A percentile compares a stretch with the other conserved stretches of the same genome.
phyloP scores from a whole-genome alignment of 2,797 vertebrate genomes.

The Protosalanx chinensis region DNA sequence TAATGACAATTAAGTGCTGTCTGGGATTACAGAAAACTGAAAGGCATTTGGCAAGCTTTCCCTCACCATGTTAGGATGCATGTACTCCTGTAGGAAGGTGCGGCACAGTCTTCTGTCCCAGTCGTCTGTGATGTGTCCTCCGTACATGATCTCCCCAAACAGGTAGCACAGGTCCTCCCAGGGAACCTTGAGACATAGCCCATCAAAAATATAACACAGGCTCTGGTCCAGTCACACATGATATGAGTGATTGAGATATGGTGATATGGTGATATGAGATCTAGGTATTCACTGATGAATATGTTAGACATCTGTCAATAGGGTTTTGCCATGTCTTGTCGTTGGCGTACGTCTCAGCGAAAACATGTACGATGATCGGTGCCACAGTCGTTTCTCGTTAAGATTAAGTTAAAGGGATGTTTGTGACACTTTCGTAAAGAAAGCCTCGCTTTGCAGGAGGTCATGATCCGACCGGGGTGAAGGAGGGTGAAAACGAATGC shows the following conservation, averaged over 20 bases:
- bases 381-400: not conserved
- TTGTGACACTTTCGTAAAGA: conserved; percentile 60
- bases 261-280: not conserved
- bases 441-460: conserved; percentile 52
- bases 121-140: conserved; percentile 78
- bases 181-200: conserved; percentile 68
- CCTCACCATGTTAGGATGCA: conserved; percentile 76
- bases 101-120: conserved; percentile 78
- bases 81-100: conserved; percentile 78
- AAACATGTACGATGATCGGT: no score
- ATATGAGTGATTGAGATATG: no score
- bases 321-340: no score
- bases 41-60: not conserved
- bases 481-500: conserved; percentile 82
- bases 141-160: conserved; percentile 81
- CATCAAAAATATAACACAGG: not conserved
- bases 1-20: no score
- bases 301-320: no score
- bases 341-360: no score
- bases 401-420: conserved; percentile 40
- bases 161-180: conserved; percentile 81
- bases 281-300: not conserved
- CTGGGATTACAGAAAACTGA: not conserved
- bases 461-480: conserved; percentile 65
- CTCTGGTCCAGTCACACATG: not conserved